phyloP scores from a whole-genome alignment of 2,888 invertebrate genomes.

The Meteorus colon region DNA sequence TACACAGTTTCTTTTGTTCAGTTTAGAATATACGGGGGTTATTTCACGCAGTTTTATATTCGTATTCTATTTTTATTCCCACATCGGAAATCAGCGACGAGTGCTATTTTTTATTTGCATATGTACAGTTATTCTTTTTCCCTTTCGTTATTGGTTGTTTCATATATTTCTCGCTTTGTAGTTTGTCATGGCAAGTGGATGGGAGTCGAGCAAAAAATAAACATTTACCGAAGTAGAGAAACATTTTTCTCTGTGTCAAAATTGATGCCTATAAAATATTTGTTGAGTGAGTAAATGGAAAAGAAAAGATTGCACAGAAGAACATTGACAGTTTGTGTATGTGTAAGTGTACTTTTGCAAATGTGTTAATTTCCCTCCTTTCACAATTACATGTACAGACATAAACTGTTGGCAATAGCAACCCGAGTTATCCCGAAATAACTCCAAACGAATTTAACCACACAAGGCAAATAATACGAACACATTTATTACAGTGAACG shows the following conservation, averaged over 20 bases:
- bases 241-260: neutral
- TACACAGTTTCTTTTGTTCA: constrained; percentile 13
- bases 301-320: neutral
- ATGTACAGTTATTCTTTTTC: neutral
- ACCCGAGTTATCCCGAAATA: neutral
- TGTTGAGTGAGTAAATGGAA: neutral
- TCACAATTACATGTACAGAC: neutral
- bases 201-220: neutral
- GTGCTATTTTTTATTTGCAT: constrained; percentile 11
- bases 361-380: neutral
- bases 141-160: neutral
- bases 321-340: neutral
- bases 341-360: neutral
- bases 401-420: neutral
- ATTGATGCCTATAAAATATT: neutral
- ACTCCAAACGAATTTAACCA: constrained; percentile 13
- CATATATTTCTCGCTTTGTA: neutral
- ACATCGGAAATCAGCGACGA: constrained; percentile 10
- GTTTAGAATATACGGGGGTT: neutral
- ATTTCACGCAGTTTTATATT: constrained; percentile 9
- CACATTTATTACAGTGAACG: neutral
- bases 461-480: neutral
- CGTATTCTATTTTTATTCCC: constrained; percentile 1
- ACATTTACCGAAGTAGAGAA: neutral
- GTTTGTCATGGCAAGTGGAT: neutral